phyloP scores from a whole-genome alignment of 2,797 vertebrate genomes.

The Meriones psammophilus region DNA sequence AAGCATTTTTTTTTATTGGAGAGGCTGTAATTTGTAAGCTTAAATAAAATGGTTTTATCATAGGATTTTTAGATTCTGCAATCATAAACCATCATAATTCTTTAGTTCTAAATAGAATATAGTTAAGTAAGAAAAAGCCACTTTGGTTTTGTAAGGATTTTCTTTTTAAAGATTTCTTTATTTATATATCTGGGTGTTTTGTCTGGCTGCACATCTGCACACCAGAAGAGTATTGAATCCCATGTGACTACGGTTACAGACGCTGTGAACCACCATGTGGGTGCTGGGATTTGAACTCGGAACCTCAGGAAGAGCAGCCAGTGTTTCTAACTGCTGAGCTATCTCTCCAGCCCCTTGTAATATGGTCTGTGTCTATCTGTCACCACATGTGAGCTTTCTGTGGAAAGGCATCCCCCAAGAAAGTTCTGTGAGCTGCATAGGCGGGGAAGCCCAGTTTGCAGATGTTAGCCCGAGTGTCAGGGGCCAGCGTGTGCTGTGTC shows the following conservation, averaged over 20 bases:
- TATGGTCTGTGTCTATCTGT: slow-evolving; percentile 3
- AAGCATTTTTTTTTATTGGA: not conserved
- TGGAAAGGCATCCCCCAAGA: not conserved
- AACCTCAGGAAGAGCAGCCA: no score
- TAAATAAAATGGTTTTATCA: slow-evolving; percentile 52
- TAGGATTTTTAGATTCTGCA: slow-evolving; percentile 9
- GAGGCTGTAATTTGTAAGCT: not conserved
- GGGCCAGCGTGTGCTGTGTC: not conserved
- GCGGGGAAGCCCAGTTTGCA: not conserved
- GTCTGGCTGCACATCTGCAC: no score
- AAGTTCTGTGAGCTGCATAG: slow-evolving; percentile 13
- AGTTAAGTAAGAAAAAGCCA: slow-evolving; percentile 44
- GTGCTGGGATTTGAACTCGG: no score
- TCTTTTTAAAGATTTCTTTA: not conserved
- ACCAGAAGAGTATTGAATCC: no score
- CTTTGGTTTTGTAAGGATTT: slow-evolving; percentile 35
- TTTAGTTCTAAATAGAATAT: slow-evolving; percentile 30
- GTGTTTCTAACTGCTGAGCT: no score
- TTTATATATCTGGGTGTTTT: no score
- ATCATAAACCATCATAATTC: slow-evolving; percentile 6
- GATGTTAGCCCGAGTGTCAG: not conserved
- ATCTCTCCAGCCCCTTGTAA: not conserved
- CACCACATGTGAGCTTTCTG: not conserved
- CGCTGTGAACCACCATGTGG: no score
- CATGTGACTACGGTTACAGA: no score